Base-by-base conservation (phyloP, 2,888 invertebrate genomes). In the Xestia ashworthii region DNA sequence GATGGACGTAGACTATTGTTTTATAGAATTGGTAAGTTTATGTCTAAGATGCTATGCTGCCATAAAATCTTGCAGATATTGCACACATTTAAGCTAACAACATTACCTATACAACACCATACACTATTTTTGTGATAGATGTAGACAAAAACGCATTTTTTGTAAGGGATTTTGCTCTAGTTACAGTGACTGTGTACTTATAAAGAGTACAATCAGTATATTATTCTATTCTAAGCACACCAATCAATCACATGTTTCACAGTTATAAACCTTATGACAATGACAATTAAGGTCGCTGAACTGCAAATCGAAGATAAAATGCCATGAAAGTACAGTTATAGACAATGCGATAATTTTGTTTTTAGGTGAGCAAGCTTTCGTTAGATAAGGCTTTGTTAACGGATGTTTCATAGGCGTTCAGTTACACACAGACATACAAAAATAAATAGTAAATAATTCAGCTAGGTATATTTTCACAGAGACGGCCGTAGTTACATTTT, bases 1-100 rank as follows among this genome's bases (percentile, higher is more conserved):
- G 97, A 97, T 79, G 98, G 98, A 5, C 96, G 98, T 80, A 97
- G 98, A 71, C 97, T 98, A 85, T 97, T 98, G 89, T 95, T 98
- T 70, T 98, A 98, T 91, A 97, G 98, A 92, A 96, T 98, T 86
- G 98, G 98, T 97, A 91, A 91, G 84, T 48, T 22, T 9, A 19
- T 22, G 11, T 11, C 25, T 16, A 16, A 3, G 16, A 16, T 60
- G 62, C 19, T 38, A 64, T 41, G 22, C 1, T 8, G n/a, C 14
- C 16, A 32, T 60, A 16, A 16, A 60, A 16, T 6, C 8, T 58
- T 8, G 8, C 14, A 60, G 16, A 32, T 32, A 32, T 32, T 32
- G 32, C n/a, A 19, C 32, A 32, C 16, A 19, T 60, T 60, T 19
- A 9, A 19, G 19, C 8, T 19, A 32, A 9, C 9, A 32, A 60